Conservation (phyloP, 2,113 vertebrate genomes). For the Lynx canadensis region DNA sequence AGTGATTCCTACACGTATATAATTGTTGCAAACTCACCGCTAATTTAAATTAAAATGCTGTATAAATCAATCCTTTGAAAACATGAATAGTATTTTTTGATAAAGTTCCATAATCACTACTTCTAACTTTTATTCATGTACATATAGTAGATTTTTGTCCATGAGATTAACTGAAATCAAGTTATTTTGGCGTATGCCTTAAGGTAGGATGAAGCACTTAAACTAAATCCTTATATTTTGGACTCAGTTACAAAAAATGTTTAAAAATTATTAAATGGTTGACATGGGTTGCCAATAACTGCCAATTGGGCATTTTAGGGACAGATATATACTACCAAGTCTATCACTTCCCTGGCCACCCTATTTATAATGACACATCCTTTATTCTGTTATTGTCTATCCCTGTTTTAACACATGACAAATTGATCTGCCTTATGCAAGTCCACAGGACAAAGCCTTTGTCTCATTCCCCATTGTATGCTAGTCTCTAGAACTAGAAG, state of each 20-base stretch:
- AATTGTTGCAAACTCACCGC: neutral
- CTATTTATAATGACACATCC: fast-evolving
- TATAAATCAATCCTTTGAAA: neutral
- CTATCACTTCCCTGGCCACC: neutral
- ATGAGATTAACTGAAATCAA: neutral
- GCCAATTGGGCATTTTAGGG: neutral
- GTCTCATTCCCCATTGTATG: neutral
- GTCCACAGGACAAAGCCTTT: too few species aligned
- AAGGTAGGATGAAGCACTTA: neutral
- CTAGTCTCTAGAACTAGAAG: neutral
- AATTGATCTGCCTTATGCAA: neutral
- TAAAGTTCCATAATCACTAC: neutral
- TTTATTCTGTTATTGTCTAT: neutral
- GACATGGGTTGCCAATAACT: neutral
- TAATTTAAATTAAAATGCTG: neutral
- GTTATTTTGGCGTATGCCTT: neutral
- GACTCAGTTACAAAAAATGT: neutral
- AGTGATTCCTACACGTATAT: neutral
- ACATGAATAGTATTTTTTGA: neutral
- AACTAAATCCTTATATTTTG: neutral
- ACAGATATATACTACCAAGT: neutral
- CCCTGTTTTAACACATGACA: neutral
- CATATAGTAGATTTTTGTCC: neutral
- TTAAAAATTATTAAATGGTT: neutral
- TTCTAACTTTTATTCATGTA: neutral